Percentiles rank a stretch among this genome's conserved stretches.
phyloP scores from a whole-genome alignment of 2,888 invertebrate genomes.

The Lamproptera curius region DNA sequence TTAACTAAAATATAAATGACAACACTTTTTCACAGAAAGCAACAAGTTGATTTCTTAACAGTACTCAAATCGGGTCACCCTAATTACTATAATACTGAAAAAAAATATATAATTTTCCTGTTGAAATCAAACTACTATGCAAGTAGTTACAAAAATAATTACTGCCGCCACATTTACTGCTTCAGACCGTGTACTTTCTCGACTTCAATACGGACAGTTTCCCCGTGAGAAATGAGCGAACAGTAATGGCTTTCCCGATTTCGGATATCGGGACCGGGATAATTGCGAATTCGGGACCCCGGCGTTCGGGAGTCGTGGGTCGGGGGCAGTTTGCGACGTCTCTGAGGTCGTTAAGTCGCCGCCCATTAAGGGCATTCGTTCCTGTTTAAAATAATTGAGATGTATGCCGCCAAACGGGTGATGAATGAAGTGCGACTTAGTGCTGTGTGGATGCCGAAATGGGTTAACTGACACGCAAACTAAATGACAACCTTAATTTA shows the following conservation, averaged over 20 bases:
- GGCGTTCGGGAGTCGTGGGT: constrained; percentile 14
- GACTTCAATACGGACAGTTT: constrained; percentile 45
- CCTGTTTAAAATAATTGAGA: constrained; percentile 1
- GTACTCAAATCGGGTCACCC: too few relatives aligned
- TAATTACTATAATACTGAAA: too few relatives aligned
- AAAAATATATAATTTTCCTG: too few relatives aligned
- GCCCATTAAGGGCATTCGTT: constrained; percentile 8
- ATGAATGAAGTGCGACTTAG: too few relatives aligned
- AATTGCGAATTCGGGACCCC: constrained; percentile 47
- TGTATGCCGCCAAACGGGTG: too few relatives aligned
- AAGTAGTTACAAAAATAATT: too few relatives aligned
- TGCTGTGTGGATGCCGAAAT: background rate
- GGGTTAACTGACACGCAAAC: background rate
- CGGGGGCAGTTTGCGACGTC: constrained; percentile 16
- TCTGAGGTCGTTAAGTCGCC: constrained; percentile 19
- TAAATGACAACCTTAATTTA: background rate
- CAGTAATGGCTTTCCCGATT: constrained; percentile 44
- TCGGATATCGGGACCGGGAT: constrained; percentile 44
- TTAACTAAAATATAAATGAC: too few relatives aligned
- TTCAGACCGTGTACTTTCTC: too few relatives aligned
- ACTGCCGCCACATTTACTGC: too few relatives aligned
- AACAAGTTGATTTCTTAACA: too few relatives aligned
- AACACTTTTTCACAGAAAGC: too few relatives aligned
- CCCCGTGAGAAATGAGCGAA: constrained; percentile 58
- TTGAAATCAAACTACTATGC: too few relatives aligned